Base-by-base conservation (phyloP, 2,888 invertebrate species). In the Ormyrus labotus region DNA sequence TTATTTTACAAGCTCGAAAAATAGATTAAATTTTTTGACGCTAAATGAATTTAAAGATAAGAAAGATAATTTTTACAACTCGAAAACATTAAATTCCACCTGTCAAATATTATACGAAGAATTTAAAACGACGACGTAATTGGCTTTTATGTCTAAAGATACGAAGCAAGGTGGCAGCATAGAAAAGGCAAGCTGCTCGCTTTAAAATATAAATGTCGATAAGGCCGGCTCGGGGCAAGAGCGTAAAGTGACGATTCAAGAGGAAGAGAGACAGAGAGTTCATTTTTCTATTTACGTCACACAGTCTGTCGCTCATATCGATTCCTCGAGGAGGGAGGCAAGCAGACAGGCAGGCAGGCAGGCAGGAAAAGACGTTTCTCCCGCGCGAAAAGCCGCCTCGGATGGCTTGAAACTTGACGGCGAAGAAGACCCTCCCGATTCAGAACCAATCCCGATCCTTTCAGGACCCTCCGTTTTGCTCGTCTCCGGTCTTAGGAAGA, bases 401-500 rank as follows among this genome's bases (percentile, higher is more conserved):
- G 72, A 76, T 68, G 78, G 78, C 75, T 78, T 75, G 80, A 81
- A 78, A 82, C 64, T 82, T 82, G 80, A 82, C 82, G 75, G 77
- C 48, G 61, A 63, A 57, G 77, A 68, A 19, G 57, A 76, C 68
- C 79, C 78, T 76, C 72, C 57, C 79, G 81, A 79, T 82, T 82
- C 79, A 71, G 76, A 82, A 69, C 81, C 80, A 82, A 82, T 82
- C 82, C 82, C 78, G 80, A 82, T 82, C 82, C 70, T 81, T 79
- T 80, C 73, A 80, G 68, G 53, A 71, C 74, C 78, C 78, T 68
- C 71, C 58, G 81, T 67, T 74, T 75, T 71, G 64, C 70, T 74
- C 74, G 79, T 82, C 70, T 79, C 78, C 71, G 67, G 71, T 76
- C 73, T 73, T 69, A 67, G 48, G 53, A 9, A 77, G 55, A 75